Conservation (phyloP, 2,113 vertebrate species). For the Athene noctua region DNA sequence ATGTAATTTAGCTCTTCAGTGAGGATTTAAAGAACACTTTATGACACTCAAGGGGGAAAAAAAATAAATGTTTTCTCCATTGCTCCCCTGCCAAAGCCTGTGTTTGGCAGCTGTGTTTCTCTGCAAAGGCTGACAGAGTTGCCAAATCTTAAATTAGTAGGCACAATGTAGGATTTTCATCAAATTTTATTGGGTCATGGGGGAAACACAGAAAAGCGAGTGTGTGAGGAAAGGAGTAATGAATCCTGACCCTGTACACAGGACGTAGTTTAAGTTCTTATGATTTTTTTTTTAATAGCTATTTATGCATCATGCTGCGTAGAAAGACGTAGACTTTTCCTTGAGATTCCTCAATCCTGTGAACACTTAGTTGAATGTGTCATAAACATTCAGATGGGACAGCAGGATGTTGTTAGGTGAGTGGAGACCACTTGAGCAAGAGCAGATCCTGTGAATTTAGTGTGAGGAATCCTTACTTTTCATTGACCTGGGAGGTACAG, state of each 20-base stretch:
- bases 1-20: neutral
- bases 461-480: neutral
- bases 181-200: neutral
- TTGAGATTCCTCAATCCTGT: neutral
- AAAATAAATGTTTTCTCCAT: neutral
- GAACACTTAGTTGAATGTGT: neutral
- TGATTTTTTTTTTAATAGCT: neutral
- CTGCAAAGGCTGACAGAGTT: neutral
- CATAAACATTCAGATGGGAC: neutral
- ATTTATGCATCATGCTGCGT: neutral
- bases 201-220: neutral
- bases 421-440: neutral
- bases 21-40: slow-evolving; percentile 27
- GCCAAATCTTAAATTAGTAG: slow-evolving; percentile 39
- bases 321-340: neutral
- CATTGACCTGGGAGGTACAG: neutral
- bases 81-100: slow-evolving; percentile 7
- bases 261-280: neutral
- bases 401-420: neutral
- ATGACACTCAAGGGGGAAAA: neutral
- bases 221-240: neutral
- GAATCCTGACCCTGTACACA: neutral
- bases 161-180: slow-evolving; percentile 1
- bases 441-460: neutral
- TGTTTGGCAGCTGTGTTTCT: slow-evolving; percentile 28